A percentile compares a stretch with the other conserved stretches of the same genome.
These are phyloP conservation scores for Pitangus sulphuratus DNA, from an alignment of 2,797 vertebrate species.

Conservation along the genomic window DNA sequence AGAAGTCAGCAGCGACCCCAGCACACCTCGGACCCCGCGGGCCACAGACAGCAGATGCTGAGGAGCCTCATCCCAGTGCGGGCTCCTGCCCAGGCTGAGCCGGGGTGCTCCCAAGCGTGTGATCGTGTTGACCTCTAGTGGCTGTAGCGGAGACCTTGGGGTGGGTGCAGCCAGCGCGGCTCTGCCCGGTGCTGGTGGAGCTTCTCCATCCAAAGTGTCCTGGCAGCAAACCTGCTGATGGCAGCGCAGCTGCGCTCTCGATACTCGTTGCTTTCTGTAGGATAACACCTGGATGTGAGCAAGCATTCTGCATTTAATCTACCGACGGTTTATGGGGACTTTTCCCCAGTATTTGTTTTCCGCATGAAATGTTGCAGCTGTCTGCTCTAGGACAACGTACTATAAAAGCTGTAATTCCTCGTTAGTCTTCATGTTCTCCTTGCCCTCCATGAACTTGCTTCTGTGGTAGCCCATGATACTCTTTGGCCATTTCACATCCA, in stretches of 20 bases:
- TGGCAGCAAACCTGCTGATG: accelerated
- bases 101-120: not conserved
- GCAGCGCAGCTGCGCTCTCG: not conserved
- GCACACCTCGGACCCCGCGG: accelerated
- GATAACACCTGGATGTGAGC: no score
- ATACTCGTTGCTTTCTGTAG: accelerated
- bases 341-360: not conserved
- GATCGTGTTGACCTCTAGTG: slow-evolving; percentile 49
- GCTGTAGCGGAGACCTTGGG: not conserved
- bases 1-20: not conserved
- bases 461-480: accelerated
- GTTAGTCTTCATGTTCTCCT: accelerated
- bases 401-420: not conserved
- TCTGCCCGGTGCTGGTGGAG: not conserved
- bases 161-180: not conserved
- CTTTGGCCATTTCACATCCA: accelerated
- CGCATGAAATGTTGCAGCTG: not conserved
- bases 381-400: not conserved
- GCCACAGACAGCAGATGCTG: accelerated
- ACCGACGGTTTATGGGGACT: not conserved
- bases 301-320: not conserved
- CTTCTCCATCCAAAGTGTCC: accelerated
- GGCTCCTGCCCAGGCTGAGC: not conserved
- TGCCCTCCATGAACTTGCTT: not conserved
- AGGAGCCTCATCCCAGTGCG: accelerated